Evolutionary conservation across 2,888 invertebrate genomes (phyloP), one percentile per base, ranked within the genome.

Genomic region (Oxycera nigricornis): DNA sequence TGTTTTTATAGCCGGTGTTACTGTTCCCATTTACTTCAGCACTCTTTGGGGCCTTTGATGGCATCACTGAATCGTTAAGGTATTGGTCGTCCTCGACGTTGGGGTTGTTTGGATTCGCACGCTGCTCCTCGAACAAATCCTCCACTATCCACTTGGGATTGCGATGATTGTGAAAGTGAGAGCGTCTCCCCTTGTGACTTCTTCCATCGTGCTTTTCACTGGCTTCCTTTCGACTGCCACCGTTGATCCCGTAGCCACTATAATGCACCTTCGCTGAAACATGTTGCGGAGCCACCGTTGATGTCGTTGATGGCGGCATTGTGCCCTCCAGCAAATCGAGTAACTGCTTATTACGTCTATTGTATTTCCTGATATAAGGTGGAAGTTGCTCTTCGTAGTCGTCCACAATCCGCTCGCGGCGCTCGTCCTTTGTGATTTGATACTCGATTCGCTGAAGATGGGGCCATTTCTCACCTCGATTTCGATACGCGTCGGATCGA

Each of bases 301-400:
- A n/a, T 2, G 79, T 76, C 2, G 80, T 79, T 1, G 81, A 77
- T 2, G 83, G 82, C 7, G 83, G 79, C 55, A 82, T 75, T 0
- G 85, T 84, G 14, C 85, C 85, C 59, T 85, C 85, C 1, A 85
- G 80, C 26, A 85, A 79, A 76, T 85, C 82, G 17, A 84, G 77
- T 73, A 85, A 75, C 78, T 85, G 85, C 70, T 84, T 85, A 75
- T 84, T 85, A 41, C 85, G 81, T 7, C 84, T 80, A 77, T 83
- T 83, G 72, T 83, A 85, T 50, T 85, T 85, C 74, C 83, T 83
- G 55, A 85, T 84, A 57, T 85, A 85, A 1, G 85, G 85, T 55
- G 85, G 85, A 65, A 85, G 73, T 17, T 73, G 80, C n/a, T 82
- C 82, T 31, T 82, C 81, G n/a, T 79, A 80, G 55, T 79, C 79